These are phyloP conservation scores for Porites divaricata DNA, from an alignment of 92 coral and sea anemone genomes.

Conservation along the genomic window DNA sequence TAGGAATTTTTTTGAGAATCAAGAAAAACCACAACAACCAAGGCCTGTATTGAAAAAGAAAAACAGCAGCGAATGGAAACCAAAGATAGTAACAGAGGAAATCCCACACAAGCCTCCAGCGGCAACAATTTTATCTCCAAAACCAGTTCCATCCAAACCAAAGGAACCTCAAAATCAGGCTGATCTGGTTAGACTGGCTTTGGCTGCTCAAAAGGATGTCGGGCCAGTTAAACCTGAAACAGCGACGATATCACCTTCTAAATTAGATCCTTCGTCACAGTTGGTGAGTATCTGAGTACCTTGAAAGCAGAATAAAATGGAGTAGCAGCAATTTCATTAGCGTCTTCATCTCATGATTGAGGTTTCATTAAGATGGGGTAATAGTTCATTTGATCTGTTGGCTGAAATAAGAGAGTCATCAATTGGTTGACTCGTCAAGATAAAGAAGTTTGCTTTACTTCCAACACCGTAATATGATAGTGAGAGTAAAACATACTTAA, in stretches of 20 bases:
- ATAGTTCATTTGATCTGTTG: too few species aligned
- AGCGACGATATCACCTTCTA: background rate
- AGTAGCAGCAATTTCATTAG: too few species aligned
- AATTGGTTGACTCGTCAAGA: too few species aligned
- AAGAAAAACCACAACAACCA: conserved; percentile 29
- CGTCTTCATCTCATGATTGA: too few species aligned
- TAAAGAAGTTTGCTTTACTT: too few species aligned
- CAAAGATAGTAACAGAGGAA: conserved; percentile 8
- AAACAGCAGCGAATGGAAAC: conserved; percentile 31
- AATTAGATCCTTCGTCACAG: background rate
- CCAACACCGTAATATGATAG: too few species aligned
- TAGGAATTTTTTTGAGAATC: conserved; percentile 35
- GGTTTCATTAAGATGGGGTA: too few species aligned
- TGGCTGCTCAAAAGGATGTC: conserved; percentile 29
- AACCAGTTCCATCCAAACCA: conserved; percentile 18
- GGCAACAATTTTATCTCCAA: background rate
- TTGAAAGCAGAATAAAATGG: too few species aligned
- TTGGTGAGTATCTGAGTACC: conserved; percentile 8
- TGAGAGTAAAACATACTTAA: too few species aligned
- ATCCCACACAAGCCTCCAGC: background rate
- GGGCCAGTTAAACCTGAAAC: conserved; percentile 31
- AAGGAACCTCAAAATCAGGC: conserved; percentile 50
- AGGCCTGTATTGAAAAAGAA: conserved; percentile 4
- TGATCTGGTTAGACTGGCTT: conserved; percentile 36
- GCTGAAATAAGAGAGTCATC: too few species aligned